A percentile compares a stretch with the other conserved stretches of the same genome.
These are phyloP conservation scores for Prietella phreatophila DNA, from an alignment of 2,113 vertebrate genomes.

Conservation along the genomic window DNA sequence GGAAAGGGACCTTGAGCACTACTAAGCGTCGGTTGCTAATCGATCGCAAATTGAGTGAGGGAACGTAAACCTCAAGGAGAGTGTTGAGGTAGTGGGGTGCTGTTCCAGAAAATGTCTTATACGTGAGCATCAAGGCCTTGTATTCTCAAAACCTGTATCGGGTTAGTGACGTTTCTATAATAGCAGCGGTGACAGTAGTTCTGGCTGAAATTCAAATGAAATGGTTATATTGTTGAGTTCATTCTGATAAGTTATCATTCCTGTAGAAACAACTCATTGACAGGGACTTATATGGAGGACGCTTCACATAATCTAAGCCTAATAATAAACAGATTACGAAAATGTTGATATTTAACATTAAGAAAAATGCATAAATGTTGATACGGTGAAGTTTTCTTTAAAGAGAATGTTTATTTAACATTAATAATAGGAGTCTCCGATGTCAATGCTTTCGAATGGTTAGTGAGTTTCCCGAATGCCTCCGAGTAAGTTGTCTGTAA, in stretches of 20 bases:
- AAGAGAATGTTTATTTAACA: neutral
- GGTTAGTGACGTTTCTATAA: neutral
- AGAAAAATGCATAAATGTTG: neutral
- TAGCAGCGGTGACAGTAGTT: neutral
- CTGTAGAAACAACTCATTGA: neutral
- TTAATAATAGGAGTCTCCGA: neutral
- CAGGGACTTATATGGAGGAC: neutral
- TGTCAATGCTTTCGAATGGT: neutral
- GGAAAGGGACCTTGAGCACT: too few relatives aligned
- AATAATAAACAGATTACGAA: neutral
- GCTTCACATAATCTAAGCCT: neutral
- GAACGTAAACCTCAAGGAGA: too few relatives aligned
- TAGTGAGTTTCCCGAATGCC: neutral
- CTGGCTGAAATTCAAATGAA: neutral
- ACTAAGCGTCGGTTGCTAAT: too few relatives aligned
- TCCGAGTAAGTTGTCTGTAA: slow-evolving; percentile 7
- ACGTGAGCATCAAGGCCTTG: too few relatives aligned
- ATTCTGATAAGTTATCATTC: neutral
- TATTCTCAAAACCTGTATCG: neutral
- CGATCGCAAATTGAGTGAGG: too few relatives aligned
- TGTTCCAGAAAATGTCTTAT: too few relatives aligned
- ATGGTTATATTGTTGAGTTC: neutral
- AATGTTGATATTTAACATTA: neutral
- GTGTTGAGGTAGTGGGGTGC: too few relatives aligned
- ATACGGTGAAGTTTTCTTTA: neutral